phyloP scores from a whole-genome alignment of 2,113 vertebrate species.

The Haliaeetus leucogaster region DNA sequence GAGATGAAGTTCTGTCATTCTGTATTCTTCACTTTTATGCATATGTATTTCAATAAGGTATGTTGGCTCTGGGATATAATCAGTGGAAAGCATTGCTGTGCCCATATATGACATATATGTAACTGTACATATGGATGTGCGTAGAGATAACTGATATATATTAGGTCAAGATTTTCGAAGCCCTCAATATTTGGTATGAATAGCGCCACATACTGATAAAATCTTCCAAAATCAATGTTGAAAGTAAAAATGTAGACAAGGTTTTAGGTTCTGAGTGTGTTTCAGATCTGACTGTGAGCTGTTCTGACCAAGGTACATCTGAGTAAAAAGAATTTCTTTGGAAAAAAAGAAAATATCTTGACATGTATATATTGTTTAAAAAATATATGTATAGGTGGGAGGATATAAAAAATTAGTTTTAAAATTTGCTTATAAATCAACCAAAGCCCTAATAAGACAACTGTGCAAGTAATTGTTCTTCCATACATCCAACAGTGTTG shows the following conservation, averaged over 20 bases:
- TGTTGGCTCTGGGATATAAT: background rate
- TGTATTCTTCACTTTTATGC: background rate
- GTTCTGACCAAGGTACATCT: background rate
- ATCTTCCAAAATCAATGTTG: background rate
- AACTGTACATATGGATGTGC: background rate
- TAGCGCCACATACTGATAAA: background rate
- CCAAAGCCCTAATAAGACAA: background rate
- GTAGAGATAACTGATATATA: rapidly evolving
- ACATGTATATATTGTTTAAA: background rate
- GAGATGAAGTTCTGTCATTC: background rate
- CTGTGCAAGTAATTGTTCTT: constrained; percentile 37
- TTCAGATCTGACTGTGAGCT: background rate
- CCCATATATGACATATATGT: background rate
- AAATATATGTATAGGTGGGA: background rate
- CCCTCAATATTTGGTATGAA: background rate
- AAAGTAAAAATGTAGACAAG: background rate
- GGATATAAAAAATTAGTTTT: background rate
- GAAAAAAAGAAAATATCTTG: background rate
- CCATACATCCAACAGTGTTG: background rate
- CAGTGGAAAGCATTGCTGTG: background rate
- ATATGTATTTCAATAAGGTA: background rate
- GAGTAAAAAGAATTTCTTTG: background rate
- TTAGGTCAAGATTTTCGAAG: background rate
- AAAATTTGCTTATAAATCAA: background rate
- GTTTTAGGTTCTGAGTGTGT: background rate